Conservation (phyloP, 2,888 invertebrate species). For the Tetropium fuscum region DNA sequence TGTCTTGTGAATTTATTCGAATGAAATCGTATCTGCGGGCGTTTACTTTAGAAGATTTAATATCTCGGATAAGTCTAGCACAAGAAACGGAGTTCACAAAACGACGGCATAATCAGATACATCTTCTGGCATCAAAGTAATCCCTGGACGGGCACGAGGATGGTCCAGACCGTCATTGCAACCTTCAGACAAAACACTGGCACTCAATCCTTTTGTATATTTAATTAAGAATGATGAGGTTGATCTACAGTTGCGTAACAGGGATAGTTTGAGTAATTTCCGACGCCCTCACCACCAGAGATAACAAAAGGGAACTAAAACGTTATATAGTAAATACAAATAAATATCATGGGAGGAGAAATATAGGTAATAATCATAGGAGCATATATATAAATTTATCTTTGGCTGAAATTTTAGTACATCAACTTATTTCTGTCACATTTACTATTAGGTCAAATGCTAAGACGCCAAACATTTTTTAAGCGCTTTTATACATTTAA, state of each 20-base stretch:
- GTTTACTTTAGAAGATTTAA: conserved; percentile 39
- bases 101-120: conserved; percentile 20
- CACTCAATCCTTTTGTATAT: conserved; percentile 15
- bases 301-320: no score
- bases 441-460: no score
- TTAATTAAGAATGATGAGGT: conserved; percentile 20
- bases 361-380: no score
- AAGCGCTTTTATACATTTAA: no score
- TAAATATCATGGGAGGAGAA: no score
- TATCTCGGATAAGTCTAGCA: conserved; percentile 39
- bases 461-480: no score
- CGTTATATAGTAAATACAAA: no score
- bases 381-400: no score
- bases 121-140: conserved; percentile 20
- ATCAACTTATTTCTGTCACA: no score
- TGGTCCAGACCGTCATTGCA: conserved; percentile 4
- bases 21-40: conserved; percentile 35
- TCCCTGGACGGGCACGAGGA: not conserved
- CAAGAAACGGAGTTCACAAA: conserved; percentile 18
- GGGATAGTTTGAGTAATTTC: not conserved
- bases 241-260: not conserved
- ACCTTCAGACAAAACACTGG: conserved; percentile 16
- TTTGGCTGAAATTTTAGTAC: no score
- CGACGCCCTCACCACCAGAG: no score
- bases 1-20: conserved; percentile 32